Evolutionary conservation across 2,113 vertebrate genomes (phyloP).

Genomic region (Gadus chalcogrammus): DNA sequence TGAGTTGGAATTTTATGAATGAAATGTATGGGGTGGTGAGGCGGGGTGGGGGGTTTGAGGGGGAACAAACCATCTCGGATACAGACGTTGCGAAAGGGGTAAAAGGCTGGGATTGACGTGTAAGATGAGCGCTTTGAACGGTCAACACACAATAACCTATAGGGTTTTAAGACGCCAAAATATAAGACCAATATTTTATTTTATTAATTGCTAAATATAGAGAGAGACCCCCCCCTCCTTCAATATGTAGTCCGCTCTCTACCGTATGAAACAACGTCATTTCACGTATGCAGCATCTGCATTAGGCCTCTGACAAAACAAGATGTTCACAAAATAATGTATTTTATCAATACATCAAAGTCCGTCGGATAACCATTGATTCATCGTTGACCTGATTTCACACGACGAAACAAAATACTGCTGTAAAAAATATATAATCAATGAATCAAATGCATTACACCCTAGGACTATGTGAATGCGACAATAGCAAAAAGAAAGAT

Average conservation of each 20-base stretch:
- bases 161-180: background rate
- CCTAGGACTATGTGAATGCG: too few species aligned
- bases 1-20: slow-evolving; percentile 81
- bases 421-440: too few species aligned
- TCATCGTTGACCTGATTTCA: too few species aligned
- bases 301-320: slow-evolving; percentile 24
- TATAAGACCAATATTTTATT: background rate
- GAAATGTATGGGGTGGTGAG: slow-evolving; percentile 69
- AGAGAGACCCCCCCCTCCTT: slow-evolving; percentile 28
- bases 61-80: slow-evolving; percentile 70
- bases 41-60: background rate
- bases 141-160: background rate
- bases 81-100: slow-evolving; percentile 21
- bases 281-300: slow-evolving; percentile 66
- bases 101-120: background rate
- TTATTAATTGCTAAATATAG: background rate
- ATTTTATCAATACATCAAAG: too few species aligned
- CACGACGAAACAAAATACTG: too few species aligned
- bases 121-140: background rate
- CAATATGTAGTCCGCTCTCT: slow-evolving; percentile 30
- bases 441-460: too few species aligned
- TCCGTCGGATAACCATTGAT: too few species aligned
- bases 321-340: too few species aligned
- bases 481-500: too few species aligned
- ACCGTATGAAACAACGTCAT: slow-evolving; percentile 61